A percentile compares a stretch with the other conserved stretches of the same genome.
Conservation (phyloP, 2,113 vertebrate genomes). For the Ceyx margarethae region DNA sequence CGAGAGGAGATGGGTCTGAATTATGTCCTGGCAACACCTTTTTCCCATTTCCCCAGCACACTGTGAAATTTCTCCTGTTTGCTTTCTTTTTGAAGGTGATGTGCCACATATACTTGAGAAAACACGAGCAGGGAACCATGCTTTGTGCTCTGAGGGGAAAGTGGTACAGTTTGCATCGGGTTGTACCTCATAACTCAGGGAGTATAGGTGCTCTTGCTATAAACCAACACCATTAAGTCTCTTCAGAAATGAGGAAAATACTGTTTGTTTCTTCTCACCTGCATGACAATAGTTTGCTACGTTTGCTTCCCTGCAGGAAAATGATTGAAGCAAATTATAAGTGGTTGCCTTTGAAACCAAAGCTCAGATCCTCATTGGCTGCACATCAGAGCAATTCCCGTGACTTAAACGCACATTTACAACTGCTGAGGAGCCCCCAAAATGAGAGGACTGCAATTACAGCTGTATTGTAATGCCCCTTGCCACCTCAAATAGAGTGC, state of each 20-base stretch:
- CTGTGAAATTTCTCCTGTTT: background rate
- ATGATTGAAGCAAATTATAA: background rate
- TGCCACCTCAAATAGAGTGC: background rate
- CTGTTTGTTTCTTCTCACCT: background rate
- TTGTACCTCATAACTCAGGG: background rate
- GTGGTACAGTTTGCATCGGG: background rate
- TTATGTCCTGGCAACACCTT: background rate
- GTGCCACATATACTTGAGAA: background rate
- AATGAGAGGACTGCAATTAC: slow-evolving; percentile 24
- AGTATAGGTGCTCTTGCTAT: rapidly evolving
- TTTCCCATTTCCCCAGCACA: background rate
- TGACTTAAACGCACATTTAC: background rate
- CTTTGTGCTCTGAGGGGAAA: background rate
- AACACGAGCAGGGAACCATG: background rate
- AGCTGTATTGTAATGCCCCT: background rate
- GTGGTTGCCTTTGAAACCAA: background rate
- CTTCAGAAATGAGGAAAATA: background rate
- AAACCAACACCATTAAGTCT: background rate
- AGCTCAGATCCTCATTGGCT: background rate
- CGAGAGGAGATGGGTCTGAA: background rate
- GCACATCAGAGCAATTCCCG: background rate
- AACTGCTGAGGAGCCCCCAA: background rate
- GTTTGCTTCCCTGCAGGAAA: background rate
- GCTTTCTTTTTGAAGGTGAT: background rate
- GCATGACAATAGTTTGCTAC: background rate